phyloP scores from a whole-genome alignment of 2,797 vertebrate species.

The Sebastes itinus region DNA sequence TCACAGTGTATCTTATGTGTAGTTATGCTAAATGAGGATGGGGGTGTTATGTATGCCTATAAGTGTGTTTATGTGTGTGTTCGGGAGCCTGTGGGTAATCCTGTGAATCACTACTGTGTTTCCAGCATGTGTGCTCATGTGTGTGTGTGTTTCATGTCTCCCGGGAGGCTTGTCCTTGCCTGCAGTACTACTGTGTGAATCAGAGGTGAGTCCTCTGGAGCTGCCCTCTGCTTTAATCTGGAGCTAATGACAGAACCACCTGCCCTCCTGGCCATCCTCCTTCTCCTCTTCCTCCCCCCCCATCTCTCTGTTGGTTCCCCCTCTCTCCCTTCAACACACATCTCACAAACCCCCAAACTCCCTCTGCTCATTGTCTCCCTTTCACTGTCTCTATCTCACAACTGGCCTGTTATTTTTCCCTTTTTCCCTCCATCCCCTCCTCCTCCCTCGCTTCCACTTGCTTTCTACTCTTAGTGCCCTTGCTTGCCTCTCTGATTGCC shows the following conservation, averaged over 20 bases:
- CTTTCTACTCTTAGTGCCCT: conserved; percentile 50
- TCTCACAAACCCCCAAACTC: conserved; percentile 47
- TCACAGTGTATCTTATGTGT: conserved; percentile 57
- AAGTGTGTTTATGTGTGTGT: conserved; percentile 23
- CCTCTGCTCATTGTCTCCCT: conserved; percentile 54
- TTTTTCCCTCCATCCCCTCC: conserved; percentile 16
- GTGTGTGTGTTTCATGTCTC: conserved; percentile 58
- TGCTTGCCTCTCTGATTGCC: conserved; percentile 63
- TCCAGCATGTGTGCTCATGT: conserved; percentile 23
- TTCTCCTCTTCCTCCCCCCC: neutral
- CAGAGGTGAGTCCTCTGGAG: conserved; percentile 77
- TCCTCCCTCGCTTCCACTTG: conserved; percentile 11
- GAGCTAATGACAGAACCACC: conserved; percentile 76
- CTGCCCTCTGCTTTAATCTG: conserved; percentile 78
- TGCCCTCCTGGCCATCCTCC: conserved; percentile 52
- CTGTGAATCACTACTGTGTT: conserved; percentile 66
- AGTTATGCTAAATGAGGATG: conserved; percentile 54
- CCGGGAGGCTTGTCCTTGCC: conserved; percentile 75
- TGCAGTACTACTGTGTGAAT: conserved; percentile 74
- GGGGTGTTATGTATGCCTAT: conserved; percentile 43
- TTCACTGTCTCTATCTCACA: conserved; percentile 27
- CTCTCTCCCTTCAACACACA: conserved; percentile 1
- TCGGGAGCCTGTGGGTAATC: conserved; percentile 59
- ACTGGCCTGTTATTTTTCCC: conserved; percentile 29
- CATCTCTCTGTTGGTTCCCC: conserved; percentile 11